Conservation (phyloP, 2,888 invertebrate species). For the Blera fallax region DNA sequence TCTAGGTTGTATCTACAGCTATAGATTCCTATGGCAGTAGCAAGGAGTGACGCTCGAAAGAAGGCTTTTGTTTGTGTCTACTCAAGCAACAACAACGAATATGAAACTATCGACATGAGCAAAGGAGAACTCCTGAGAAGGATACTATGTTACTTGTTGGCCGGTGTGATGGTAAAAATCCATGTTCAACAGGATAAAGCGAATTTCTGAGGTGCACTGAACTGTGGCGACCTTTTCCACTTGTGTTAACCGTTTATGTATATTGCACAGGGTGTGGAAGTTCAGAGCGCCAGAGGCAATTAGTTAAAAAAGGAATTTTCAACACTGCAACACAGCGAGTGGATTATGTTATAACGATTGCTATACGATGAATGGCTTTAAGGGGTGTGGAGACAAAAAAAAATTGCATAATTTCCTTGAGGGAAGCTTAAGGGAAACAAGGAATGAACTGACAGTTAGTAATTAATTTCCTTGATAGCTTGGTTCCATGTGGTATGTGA, state of each 20-base stretch:
- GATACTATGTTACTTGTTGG: conserved; percentile 31
- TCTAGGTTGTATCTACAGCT: conserved; percentile 28
- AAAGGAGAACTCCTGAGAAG: conserved; percentile 2
- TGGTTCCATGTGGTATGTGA: not conserved
- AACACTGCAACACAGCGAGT: not conserved
- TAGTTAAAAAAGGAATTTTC: conserved; percentile 42
- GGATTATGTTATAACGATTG: not conserved
- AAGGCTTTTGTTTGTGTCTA: conserved; percentile 41
- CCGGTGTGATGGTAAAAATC: conserved; percentile 1
- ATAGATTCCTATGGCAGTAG: not conserved
- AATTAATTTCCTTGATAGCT: conserved; percentile 55
- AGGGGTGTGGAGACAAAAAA: not conserved
- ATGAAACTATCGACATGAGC: not conserved
- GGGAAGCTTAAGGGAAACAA: conserved; percentile 7
- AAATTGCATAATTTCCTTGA: conserved; percentile 1
- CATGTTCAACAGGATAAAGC: conserved; percentile 66
- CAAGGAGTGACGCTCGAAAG: conserved; percentile 25
- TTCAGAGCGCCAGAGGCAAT: conserved; percentile 40
- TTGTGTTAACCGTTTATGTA: conserved; percentile 28
- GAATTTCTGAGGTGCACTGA: conserved; percentile 54
- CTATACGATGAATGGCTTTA: not conserved
- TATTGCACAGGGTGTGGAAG: conserved; percentile 51
- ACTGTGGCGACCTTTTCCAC: conserved; percentile 65
- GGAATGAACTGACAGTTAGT: conserved; percentile 48
- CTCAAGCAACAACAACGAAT: not conserved